Conservation (phyloP, 2,888 invertebrate species). For the Dicyrtomina minuta region DNA sequence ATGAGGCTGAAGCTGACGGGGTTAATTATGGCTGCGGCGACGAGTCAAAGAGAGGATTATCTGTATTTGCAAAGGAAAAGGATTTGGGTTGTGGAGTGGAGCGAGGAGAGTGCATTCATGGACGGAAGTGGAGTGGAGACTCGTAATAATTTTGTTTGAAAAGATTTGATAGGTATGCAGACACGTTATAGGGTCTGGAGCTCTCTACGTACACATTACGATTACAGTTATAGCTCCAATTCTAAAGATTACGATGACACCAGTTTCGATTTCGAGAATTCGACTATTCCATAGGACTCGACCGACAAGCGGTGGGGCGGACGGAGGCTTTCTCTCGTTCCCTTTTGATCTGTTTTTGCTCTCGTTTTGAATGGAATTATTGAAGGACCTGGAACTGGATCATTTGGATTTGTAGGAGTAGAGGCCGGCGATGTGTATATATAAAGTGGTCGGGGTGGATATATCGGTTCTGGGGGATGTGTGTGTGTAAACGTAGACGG, state of each 20-base stretch:
- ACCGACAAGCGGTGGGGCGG: neutral
- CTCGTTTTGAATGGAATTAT: constrained; percentile 27
- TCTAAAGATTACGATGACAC: too few relatives aligned
- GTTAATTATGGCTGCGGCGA: constrained; percentile 29
- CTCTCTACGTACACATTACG: too few relatives aligned
- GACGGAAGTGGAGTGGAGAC: constrained; percentile 30
- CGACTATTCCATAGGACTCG: too few relatives aligned
- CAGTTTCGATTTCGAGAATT: too few relatives aligned
- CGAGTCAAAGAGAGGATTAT: constrained; percentile 23
- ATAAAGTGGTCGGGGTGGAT: neutral
- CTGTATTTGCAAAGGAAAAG: constrained; percentile 27
- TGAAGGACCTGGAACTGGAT: constrained; percentile 17
- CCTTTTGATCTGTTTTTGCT: constrained; percentile 20
- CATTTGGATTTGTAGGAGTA: too few relatives aligned
- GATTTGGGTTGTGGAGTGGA: neutral
- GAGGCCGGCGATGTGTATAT: constrained; percentile 4
- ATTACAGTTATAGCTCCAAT: too few relatives aligned
- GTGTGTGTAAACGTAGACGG: neutral
- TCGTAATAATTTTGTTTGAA: constrained; percentile 33
- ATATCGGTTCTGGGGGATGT: neutral
- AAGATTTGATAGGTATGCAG: constrained; percentile 1
- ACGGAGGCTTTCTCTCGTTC: neutral
- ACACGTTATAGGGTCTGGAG: too few relatives aligned
- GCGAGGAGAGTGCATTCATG: constrained; percentile 26
- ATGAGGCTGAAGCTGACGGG: constrained; percentile 1